Percentiles rank a stretch among this genome's conserved stretches.
These are phyloP conservation scores for Agrotis segetum DNA, from an alignment of 2,888 invertebrate species.

Conservation along the genomic window DNA sequence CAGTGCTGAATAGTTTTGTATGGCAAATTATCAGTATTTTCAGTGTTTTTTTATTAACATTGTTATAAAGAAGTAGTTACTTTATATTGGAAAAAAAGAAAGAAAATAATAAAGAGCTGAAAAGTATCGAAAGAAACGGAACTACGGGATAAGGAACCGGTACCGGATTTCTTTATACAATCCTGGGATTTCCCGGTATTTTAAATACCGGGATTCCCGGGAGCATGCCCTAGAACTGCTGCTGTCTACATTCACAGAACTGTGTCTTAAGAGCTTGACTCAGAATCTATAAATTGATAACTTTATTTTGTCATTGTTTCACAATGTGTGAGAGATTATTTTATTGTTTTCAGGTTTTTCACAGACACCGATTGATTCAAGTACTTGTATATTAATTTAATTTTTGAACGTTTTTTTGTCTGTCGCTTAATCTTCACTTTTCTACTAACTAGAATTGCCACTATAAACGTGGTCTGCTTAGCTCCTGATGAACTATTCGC, in stretches of 20 bases:
- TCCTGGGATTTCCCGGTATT: too few species aligned
- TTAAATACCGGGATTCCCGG: background rate
- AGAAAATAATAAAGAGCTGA: too few species aligned
- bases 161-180: too few species aligned
- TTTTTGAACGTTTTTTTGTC: conserved; percentile 67
- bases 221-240: background rate
- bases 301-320: conserved; percentile 39
- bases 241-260: conserved; percentile 44
- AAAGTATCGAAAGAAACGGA: too few species aligned
- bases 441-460: conserved; percentile 70
- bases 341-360: conserved; percentile 87
- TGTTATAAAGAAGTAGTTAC: too few species aligned
- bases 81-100: too few species aligned
- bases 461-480: conserved; percentile 74
- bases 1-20: too few species aligned
- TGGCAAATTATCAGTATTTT: too few species aligned
- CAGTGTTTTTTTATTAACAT: too few species aligned
- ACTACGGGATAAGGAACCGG: too few species aligned
- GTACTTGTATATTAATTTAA: conserved; percentile 79
- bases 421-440: conserved; percentile 55
- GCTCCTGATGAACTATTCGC: conserved; percentile 55
- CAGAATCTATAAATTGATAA: conserved; percentile 33
- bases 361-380: conserved; percentile 85
- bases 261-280: conserved; percentile 41
- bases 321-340: conserved; percentile 63